These are phyloP conservation scores for Petrolisthes manimaculis DNA, from an alignment of 2,888 invertebrate species.

Conservation along the genomic window DNA sequence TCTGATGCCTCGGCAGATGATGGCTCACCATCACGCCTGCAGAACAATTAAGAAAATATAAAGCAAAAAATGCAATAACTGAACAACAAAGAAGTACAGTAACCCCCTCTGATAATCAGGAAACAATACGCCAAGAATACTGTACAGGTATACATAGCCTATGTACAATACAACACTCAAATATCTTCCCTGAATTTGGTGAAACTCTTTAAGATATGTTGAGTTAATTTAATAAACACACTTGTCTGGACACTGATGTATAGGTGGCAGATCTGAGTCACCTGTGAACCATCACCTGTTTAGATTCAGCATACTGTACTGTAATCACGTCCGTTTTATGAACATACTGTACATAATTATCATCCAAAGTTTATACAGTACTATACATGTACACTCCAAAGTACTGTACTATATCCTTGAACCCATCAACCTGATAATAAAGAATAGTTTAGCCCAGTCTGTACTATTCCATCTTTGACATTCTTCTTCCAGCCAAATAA, in stretches of 20 bases:
- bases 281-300: background rate
- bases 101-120: no score
- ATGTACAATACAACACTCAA: background rate
- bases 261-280: background rate
- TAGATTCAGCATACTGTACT: no score
- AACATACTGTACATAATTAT: no score
- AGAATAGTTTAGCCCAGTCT: background rate
- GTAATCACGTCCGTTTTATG: no score
- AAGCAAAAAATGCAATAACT: background rate
- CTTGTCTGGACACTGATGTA: slow-evolving; percentile 3
- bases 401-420: background rate
- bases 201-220: background rate
- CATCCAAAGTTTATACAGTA: no score
- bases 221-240: background rate
- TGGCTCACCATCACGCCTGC: slow-evolving; percentile 43
- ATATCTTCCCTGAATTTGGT: background rate
- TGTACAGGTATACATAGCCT: no score
- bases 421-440: background rate
- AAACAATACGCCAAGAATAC: no score
- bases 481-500: background rate
- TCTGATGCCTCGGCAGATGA: slow-evolving; percentile 6
- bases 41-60: background rate
- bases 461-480: background rate
- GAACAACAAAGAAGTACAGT: background rate
- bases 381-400: no score